Evolutionary conservation across 2,888 invertebrate species (phyloP).

Genomic region (Frankliniella fusca): DNA sequence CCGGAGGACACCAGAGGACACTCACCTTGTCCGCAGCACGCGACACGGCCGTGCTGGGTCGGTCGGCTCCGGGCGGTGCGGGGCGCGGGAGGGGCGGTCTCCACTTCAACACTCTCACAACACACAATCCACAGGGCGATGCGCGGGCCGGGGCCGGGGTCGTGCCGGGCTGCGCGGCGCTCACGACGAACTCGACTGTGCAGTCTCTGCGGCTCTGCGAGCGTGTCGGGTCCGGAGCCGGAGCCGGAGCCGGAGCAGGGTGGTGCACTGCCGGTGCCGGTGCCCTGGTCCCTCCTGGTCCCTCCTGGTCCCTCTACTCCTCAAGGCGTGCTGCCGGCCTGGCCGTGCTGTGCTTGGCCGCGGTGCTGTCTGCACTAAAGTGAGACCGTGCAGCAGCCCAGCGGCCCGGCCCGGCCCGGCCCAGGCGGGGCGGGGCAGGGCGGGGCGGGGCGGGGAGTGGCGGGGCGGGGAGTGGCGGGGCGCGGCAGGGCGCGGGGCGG

Average conservation of each 20-base stretch:
- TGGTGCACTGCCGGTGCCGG: background rate
- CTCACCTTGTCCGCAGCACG: conserved; percentile 13
- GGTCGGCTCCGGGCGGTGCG: background rate
- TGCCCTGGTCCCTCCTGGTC: background rate
- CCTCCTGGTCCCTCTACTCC: too few relatives aligned
- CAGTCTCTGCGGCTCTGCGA: background rate
- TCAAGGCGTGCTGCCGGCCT: too few relatives aligned
- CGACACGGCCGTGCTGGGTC: background rate
- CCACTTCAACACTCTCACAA: background rate
- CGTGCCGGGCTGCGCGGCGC: background rate
- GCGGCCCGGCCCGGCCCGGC: background rate
- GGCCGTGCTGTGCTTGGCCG: too few relatives aligned
- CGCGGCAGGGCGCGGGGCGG: background rate
- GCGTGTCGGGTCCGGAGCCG: background rate
- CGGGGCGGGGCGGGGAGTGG: background rate
- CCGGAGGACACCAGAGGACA: background rate
- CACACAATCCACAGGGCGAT: background rate
- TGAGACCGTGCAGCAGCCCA: background rate
- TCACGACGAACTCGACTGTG: background rate
- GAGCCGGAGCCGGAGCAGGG: background rate
- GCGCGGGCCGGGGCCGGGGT: background rate
- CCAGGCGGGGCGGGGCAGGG: background rate
- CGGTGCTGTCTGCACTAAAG: background rate
- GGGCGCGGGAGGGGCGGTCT: background rate
- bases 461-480: background rate